Conservation (phyloP, 2,113 vertebrate species). For the Paradoxurus hermaphroditus region DNA sequence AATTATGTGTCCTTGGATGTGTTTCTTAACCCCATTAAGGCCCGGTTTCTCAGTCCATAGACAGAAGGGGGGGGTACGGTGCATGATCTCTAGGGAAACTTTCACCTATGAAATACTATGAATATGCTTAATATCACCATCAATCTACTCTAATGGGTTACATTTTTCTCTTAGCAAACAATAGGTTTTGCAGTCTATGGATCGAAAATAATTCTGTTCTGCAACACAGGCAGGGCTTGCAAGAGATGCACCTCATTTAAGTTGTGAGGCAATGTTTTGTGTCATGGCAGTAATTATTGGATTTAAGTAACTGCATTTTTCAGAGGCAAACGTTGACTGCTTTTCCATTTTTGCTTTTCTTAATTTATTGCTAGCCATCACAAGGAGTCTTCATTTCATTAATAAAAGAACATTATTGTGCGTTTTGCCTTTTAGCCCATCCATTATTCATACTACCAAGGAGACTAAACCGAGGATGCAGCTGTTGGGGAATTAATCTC, state of each 20-base stretch:
- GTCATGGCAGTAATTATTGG: constrained; percentile 74
- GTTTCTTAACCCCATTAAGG: background rate
- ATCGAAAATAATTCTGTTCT: constrained; percentile 51
- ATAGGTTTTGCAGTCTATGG: constrained; percentile 5
- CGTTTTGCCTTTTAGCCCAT: constrained; percentile 79
- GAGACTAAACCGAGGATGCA: constrained; percentile 74
- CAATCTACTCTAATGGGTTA: background rate
- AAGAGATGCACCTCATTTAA: constrained; percentile 68
- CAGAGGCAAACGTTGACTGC: constrained; percentile 63
- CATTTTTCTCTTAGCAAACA: constrained; percentile 57
- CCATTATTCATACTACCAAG: constrained; percentile 83
- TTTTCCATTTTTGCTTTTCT: constrained; percentile 72
- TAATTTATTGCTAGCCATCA: constrained; percentile 80
- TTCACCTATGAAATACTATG: constrained; percentile 50
- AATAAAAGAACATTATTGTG: constrained; percentile 83
- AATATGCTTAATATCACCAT: constrained; percentile 44
- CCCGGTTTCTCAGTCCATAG: background rate
- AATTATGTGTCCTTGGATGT: background rate
- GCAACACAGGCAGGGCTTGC: constrained; percentile 25
- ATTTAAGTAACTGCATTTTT: constrained; percentile 79
- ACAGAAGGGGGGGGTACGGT: background rate
- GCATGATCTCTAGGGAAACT: background rate
- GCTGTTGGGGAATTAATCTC: constrained; percentile 78
- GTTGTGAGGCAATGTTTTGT: constrained; percentile 58
- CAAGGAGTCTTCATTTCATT: constrained; percentile 83